phyloP scores from a whole-genome alignment of 2,888 invertebrate species.

The Tipula confusa region DNA sequence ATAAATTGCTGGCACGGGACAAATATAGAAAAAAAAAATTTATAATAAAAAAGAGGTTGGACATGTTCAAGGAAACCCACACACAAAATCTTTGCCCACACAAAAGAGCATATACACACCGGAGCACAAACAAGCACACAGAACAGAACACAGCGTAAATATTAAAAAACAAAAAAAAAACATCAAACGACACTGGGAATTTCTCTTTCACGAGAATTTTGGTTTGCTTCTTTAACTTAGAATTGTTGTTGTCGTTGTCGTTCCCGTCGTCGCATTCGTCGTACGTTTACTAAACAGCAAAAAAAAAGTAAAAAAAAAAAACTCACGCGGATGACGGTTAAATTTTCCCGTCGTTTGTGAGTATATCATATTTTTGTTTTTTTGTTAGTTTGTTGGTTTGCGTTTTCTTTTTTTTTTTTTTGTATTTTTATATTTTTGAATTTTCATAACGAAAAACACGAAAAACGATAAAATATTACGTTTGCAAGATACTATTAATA shows the following conservation, averaged over 20 bases:
- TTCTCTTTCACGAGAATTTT: background rate
- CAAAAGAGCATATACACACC: background rate
- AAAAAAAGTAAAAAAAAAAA: background rate
- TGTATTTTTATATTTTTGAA: background rate
- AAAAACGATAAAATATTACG: background rate
- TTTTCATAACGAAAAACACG: conserved; percentile 25
- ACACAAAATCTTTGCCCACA: conserved; percentile 28
- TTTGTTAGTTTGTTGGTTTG: background rate
- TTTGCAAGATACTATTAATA: conserved; percentile 17
- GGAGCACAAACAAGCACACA: background rate
- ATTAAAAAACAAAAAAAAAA: background rate
- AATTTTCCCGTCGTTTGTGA: conserved; percentile 7
- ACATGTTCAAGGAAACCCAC: conserved; percentile 31
- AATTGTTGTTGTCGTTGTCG: background rate
- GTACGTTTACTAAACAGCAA: background rate
- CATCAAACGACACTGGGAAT: background rate
- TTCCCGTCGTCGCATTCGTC: background rate
- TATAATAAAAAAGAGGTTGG: conserved; percentile 34
- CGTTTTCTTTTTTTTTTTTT: background rate
- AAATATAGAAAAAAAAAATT: conserved; percentile 31
- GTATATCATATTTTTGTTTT: background rate
- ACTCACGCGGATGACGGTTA: conserved; percentile 20
- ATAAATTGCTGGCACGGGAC: conserved; percentile 32
- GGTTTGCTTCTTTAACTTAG: background rate
- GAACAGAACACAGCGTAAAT: background rate